These are phyloP conservation scores for Pangasius macronema DNA, from an alignment of 2,797 vertebrate genomes.

Conservation along the genomic window DNA sequence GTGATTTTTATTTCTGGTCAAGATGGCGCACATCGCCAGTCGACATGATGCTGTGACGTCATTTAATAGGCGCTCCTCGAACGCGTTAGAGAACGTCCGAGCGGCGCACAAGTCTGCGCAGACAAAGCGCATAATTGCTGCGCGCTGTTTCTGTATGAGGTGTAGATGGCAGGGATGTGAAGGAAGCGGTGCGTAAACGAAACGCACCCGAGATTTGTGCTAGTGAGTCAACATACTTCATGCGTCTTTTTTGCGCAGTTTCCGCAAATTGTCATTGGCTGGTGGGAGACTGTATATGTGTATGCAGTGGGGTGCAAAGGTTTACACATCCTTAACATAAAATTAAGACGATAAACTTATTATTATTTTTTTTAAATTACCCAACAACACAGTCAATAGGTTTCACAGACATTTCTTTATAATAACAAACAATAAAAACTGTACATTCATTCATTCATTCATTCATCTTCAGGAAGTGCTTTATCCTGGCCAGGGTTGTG, in stretches of 20 bases:
- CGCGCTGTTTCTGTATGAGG: background rate
- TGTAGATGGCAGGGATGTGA: background rate
- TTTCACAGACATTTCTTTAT: background rate
- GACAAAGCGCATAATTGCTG: background rate
- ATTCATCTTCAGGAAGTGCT: background rate
- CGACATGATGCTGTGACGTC: conserved; percentile 79
- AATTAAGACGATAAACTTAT: background rate
- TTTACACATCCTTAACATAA: background rate
- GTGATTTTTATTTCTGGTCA: conserved; percentile 70
- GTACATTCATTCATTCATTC: background rate
- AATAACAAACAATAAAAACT: too few species aligned
- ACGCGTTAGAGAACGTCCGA: background rate
- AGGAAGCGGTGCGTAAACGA: background rate
- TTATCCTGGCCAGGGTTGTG: background rate
- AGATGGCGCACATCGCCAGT: conserved; percentile 79
- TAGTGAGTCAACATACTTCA: background rate
- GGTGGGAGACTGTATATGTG: background rate
- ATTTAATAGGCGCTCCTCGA: conserved; percentile 38
- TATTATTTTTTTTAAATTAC: background rate
- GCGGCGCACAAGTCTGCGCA: background rate
- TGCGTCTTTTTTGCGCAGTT: background rate
- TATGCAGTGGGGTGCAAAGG: background rate
- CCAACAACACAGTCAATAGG: background rate
- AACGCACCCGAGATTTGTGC: background rate
- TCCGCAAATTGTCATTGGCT: background rate